Conservation (phyloP, 2,888 invertebrate species). For the Aphidius colemani region DNA sequence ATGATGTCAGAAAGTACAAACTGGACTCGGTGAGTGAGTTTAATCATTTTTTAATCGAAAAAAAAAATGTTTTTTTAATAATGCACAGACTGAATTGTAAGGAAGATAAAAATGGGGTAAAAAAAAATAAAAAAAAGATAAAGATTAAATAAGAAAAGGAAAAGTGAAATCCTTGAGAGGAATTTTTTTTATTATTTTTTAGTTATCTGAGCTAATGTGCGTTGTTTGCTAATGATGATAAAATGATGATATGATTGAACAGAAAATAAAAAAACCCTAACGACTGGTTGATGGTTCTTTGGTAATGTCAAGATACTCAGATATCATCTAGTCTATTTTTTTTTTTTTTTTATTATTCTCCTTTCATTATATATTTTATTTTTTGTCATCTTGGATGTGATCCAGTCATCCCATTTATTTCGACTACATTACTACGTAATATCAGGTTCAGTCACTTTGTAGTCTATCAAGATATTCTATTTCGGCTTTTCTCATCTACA, state of each 20-base stretch:
- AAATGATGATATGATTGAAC: background rate
- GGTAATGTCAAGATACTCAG: no score
- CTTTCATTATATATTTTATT: background rate
- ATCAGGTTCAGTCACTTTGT: background rate
- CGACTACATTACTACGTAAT: constrained; percentile 36
- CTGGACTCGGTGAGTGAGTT: constrained; percentile 48
- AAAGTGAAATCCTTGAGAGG: no score
- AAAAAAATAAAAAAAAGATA: no score
- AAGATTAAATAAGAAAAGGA: no score
- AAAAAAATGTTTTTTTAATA: background rate
- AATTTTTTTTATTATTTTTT: no score
- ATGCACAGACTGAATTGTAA: no score
- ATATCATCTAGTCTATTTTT: background rate
- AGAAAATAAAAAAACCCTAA: background rate
- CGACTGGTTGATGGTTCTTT: background rate
- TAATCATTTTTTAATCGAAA: background rate
- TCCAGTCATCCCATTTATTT: constrained; percentile 46
- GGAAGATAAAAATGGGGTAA: no score
- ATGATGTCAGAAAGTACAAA: constrained; percentile 53
- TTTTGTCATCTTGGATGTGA: constrained; percentile 41
- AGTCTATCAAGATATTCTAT: constrained; percentile 1
- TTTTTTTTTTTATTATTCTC: constrained; percentile 3
- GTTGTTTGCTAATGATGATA: background rate
- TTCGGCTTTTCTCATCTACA: constrained; percentile 26
- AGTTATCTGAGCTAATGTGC: no score